These are phyloP conservation scores for Aurelia aurita complex sp. Pacific DNA, from an alignment of 30 jellyfish, hydroid and myxozoan species.

Conservation along the genomic window DNA sequence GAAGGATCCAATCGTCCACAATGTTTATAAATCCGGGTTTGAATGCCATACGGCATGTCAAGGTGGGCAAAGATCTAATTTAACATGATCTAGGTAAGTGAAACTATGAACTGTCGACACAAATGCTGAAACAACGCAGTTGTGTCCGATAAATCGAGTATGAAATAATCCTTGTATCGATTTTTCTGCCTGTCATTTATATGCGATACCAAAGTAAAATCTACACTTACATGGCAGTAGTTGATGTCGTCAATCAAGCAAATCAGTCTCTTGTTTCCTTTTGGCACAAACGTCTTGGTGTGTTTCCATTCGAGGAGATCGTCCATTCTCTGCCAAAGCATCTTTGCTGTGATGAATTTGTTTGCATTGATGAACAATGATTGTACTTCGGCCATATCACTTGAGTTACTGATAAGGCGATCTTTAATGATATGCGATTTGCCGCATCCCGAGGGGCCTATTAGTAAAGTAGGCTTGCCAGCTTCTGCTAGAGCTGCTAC, in stretches of 20 bases:
- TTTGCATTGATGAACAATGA: constrained; percentile 68
- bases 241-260: constrained; percentile 74
- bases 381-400: constrained; percentile 72
- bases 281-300: constrained; percentile 68
- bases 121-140: too few species aligned
- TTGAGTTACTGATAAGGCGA: constrained; percentile 39
- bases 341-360: constrained; percentile 48
- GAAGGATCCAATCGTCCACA: too few species aligned
- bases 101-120: too few species aligned
- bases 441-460: constrained; percentile 85
- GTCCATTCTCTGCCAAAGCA: constrained; percentile 76
- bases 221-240: constrained; percentile 43
- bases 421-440: constrained; percentile 68
- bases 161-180: too few species aligned
- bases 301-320: constrained; percentile 84
- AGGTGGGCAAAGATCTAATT: too few species aligned
- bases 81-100: too few species aligned
- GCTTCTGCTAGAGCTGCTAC: constrained; percentile 50
- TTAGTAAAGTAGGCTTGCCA: constrained; percentile 56
- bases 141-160: too few species aligned
- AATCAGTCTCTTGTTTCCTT: constrained; percentile 74
- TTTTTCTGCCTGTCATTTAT: too few species aligned
- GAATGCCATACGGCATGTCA: too few species aligned
- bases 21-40: too few species aligned
- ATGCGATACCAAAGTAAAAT: too few species aligned